These are phyloP conservation scores for Eupithecia dodoneata DNA, from an alignment of 2,888 invertebrate species.

Conservation along the genomic window DNA sequence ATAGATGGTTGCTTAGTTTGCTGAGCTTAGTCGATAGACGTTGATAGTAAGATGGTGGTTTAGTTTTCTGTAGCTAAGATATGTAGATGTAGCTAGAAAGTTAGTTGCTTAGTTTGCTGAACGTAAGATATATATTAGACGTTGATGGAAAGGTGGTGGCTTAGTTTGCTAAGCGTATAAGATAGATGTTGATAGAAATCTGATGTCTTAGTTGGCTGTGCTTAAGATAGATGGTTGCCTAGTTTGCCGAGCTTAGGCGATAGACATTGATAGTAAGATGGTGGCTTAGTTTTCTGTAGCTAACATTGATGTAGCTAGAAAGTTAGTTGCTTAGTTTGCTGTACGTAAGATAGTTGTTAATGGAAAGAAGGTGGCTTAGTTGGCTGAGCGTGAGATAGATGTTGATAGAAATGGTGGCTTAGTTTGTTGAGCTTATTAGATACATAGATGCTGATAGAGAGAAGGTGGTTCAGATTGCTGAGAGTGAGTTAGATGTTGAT, in stretches of 20 bases:
- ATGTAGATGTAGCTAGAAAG: not conserved
- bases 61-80: not conserved
- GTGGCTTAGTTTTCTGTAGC: not conserved
- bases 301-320: not conserved
- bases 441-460: too few species aligned
- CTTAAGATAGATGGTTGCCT: not conserved
- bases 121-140: not conserved
- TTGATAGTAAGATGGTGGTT: not conserved
- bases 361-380: not conserved
- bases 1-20: not conserved
- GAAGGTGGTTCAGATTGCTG: not conserved
- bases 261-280: not conserved
- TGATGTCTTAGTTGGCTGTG: too few species aligned
- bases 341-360: not conserved
- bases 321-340: not conserved
- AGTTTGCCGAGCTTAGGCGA: not conserved
- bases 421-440: too few species aligned
- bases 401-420: not conserved
- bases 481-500: not conserved
- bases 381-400: not conserved
- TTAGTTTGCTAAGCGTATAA: not conserved
- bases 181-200: not conserved
- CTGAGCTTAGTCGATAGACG: not conserved
- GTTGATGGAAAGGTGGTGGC: too few species aligned
- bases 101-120: not conserved